Conservation (phyloP, 2,888 invertebrate species). For the Formica aserva region DNA sequence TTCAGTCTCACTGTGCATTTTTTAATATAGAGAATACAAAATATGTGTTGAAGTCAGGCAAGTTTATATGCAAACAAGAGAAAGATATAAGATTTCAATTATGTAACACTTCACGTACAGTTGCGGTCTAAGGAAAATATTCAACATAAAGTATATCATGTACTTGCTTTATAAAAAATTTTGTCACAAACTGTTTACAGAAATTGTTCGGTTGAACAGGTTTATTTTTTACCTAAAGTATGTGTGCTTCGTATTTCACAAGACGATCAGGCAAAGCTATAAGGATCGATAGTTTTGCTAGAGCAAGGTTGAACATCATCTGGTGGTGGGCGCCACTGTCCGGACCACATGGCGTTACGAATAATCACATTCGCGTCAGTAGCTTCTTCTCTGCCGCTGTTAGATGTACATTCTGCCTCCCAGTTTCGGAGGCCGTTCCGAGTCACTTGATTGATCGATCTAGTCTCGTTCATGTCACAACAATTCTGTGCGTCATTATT, state of each 20-base stretch:
- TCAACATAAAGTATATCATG: conserved; percentile 34
- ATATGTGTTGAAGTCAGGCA: conserved; percentile 13
- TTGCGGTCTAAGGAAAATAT: conserved; percentile 7
- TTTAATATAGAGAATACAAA: conserved; percentile 45
- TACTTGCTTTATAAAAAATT: conserved; percentile 38
- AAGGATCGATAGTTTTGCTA: conserved; percentile 84
- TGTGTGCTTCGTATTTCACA: conserved; percentile 50
- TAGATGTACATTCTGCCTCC: conserved; percentile 79
- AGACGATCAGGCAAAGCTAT: conserved; percentile 80
- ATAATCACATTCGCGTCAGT: conserved; percentile 76
- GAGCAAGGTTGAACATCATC: conserved; percentile 84
- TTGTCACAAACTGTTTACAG: conserved; percentile 63
- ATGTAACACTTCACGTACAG: conserved; percentile 20
- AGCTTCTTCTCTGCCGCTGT: conserved; percentile 73
- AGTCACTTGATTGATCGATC: conserved; percentile 74
- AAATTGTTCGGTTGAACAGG: conserved; percentile 53
- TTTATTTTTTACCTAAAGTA: conserved; percentile 54
- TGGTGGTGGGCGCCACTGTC: conserved; percentile 81
- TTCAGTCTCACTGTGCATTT: conserved; percentile 58
- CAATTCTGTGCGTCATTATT: conserved; percentile 79
- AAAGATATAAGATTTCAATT: conserved; percentile 21
- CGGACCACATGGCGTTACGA: conserved; percentile 81
- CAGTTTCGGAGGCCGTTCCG: conserved; percentile 81
- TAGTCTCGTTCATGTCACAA: conserved; percentile 69
- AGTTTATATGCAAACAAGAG: conserved; percentile 4